Percentiles rank a stretch among this genome's conserved stretches.
Conservation (phyloP, 2,113 vertebrate species). For the Opisthocomus hoazin region DNA sequence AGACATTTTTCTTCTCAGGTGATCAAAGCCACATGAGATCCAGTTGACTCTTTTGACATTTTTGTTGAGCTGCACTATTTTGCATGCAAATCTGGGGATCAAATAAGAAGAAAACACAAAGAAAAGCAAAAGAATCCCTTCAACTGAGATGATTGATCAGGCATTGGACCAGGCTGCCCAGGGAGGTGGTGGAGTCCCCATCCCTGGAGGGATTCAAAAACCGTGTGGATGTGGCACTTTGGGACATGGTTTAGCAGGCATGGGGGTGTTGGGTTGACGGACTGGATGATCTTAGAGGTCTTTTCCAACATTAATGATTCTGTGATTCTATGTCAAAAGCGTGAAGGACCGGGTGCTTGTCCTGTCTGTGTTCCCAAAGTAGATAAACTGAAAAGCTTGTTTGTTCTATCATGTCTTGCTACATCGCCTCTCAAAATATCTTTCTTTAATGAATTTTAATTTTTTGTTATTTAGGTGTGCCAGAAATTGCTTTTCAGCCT, state of each 20-base stretch:
- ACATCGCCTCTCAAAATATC: background rate
- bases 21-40: slow-evolving; percentile 13
- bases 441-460: background rate
- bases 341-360: background rate
- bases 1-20: background rate
- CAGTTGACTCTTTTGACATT: background rate
- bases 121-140: background rate
- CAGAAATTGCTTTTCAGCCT: background rate
- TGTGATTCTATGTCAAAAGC: background rate
- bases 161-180: too few relatives aligned
- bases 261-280: too few relatives aligned
- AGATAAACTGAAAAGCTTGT: background rate
- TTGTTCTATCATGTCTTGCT: background rate
- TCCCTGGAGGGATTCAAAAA: too few relatives aligned
- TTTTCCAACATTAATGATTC: too few relatives aligned
- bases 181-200: too few relatives aligned
- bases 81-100: background rate
- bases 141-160: background rate
- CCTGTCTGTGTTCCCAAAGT: background rate
- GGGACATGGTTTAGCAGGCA: too few relatives aligned
- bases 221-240: too few relatives aligned
- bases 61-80: background rate
- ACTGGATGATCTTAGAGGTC: too few relatives aligned
- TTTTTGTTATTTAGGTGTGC: background rate
- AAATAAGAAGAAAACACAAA: background rate